Evolutionary conservation across 2,113 vertebrate species (phyloP), one percentile per base, ranked within the genome.

Genomic region (Entelurus aequoreus): DNA sequence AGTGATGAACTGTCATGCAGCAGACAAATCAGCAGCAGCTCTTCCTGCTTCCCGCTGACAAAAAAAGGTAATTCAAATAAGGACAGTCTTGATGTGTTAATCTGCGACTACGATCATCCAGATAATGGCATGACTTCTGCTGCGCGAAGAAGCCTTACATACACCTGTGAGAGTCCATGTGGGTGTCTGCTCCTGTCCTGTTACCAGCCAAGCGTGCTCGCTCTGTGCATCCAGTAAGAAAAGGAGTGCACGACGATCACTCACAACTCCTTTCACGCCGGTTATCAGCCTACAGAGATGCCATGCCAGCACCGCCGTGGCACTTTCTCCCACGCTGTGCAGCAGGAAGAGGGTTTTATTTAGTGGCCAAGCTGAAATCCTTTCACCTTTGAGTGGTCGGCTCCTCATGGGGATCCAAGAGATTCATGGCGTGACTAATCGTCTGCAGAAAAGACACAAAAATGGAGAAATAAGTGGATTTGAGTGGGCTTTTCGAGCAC

Each of bases 211-310:
- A 40, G 44, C 19, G 55, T 57, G 74, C 67, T 9, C 74, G 6
- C 36, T 74, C 64, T 65, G 60, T 61, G 68, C 71, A 84, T 84
- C 77, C 82, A 66, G 84, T 84, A 64, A 81, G 86, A 86, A 28
- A 83, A 90, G 79, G 65, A 75, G 81, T 85, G 91, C 91, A 93
- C 94, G 88, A 81, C 15, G 88, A 92, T 91, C 89, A 38, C 85
- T 65, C 79, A 38, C 76, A 71, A 28, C 62, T 28, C 66, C 85
- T 85, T 88, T 88, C 76, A 75, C 84, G 75, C 72, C 63, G 10
- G 76, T 83, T 88, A 85, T 87, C 84, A 62, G 74, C 68, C 81
- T 63, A 65, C 70, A 48, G 72, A 66, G 48, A 86, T 74, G 13
- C 67, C 59, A n/a, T 64, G 68, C 65, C 78, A 73, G 65, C 60